Base-by-base conservation (phyloP, 92 coral and sea anemone genomes). In the Siderastrea radians region DNA sequence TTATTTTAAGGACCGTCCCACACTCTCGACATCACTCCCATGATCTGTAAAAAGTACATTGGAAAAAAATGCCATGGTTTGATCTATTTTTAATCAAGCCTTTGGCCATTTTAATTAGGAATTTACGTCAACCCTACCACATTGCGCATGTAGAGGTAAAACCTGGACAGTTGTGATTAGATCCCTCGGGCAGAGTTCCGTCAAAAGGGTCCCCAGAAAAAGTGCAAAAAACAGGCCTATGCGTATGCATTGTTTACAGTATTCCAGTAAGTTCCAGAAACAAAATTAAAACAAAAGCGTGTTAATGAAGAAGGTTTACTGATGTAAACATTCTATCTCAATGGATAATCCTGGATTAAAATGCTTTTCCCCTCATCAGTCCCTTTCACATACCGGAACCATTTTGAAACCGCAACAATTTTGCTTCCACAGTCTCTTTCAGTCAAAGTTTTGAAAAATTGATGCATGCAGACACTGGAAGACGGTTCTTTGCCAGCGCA, bases 241-340 rank as follows among this genome's bases (percentile, higher is more conserved):
- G 52, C 11, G 49, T 7, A 46, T 74, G 60, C n/a, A 7, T 74
- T 74, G 46, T 74, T 74, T 74, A 53, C 63, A 74, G 46, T 74
- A 53, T 74, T 74, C 62, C 63, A 74, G 61, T 51, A 74, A 74
- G 78, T 74, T 74, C 78, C 61, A 51, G 61, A 62, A 26, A 26
- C 12, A 7, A 74, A 19, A 5, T 50, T 7, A 19, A 74, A 52
- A 74, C 78, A 74, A 74, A 52, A 74, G 26, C 9, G 45, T 50
- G 62, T 9, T 74, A 10, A 73, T 73, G 11, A 73, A 51, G 38
- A 26, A 74, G 14, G 52, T 10, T 53, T n/a, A 26, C 12, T 61
- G 38, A 26, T 26, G 38, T 43, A 26, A 74, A 74, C 61, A 19
- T 74, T 14, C 9, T 10, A 17, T 10, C 13, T n/a, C 1, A 1